phyloP scores from a whole-genome alignment of 2,888 invertebrate species.

The Apotomis capreana region DNA sequence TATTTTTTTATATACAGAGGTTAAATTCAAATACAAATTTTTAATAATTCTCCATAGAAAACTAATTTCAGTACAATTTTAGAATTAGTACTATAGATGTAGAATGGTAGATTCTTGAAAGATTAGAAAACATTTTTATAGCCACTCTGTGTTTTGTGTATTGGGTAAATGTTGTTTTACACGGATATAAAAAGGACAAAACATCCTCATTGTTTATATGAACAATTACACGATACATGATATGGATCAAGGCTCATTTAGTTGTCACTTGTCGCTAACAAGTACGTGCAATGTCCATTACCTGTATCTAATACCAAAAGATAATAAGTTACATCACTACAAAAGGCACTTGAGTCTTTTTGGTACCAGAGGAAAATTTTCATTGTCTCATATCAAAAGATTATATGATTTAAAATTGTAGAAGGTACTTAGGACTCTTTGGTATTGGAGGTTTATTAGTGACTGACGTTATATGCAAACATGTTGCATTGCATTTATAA shows the following conservation, averaged over 20 bases:
- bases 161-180: too few relatives aligned
- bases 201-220: not conserved
- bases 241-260: slow-evolving; percentile 46
- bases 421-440: not conserved
- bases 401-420: not conserved
- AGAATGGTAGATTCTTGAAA: too few relatives aligned
- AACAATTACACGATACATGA: slow-evolving; percentile 17
- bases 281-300: slow-evolving; percentile 35
- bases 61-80: too few relatives aligned
- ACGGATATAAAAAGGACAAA: too few relatives aligned
- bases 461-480: slow-evolving; percentile 16
- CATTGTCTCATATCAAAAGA: not conserved
- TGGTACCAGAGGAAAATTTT: slow-evolving; percentile 1
- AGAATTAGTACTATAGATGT: too few relatives aligned
- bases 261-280: slow-evolving; percentile 39
- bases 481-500: slow-evolving; percentile 22
- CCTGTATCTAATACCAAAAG: not conserved
- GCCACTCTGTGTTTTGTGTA: too few relatives aligned
- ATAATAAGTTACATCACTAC: not conserved
- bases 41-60: too few relatives aligned
- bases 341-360: not conserved
- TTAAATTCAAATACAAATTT: too few relatives aligned
- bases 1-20: too few relatives aligned
- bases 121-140: too few relatives aligned
- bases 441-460: not conserved